Percentiles rank a stretch among this genome's conserved stretches.
Evolutionary conservation across 1,140 invertebrate species (phyloP).

Genomic region (Chlorops oryzae): DNA sequence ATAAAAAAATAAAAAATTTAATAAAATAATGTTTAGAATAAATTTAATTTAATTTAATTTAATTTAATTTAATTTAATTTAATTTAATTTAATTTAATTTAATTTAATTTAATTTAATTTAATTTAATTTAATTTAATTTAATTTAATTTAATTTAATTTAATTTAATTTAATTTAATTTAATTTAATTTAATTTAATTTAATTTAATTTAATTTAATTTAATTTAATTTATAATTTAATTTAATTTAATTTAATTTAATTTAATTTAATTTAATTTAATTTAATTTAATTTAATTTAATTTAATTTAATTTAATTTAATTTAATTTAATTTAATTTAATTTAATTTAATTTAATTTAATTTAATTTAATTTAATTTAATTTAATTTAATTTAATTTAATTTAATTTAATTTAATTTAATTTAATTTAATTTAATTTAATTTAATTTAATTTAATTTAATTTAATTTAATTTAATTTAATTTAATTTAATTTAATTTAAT

Average conservation of each 20-base stretch:
- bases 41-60: neutral
- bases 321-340: neutral
- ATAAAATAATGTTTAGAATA: too few species aligned
- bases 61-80: neutral
- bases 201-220: neutral
- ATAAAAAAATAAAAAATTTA: too few species aligned
- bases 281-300: neutral
- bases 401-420: neutral
- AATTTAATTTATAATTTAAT: too few species aligned
- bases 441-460: neutral
- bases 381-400: neutral
- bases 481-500: neutral
- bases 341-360: neutral
- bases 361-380: neutral
- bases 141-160: neutral
- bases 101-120: neutral
- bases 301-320: neutral
- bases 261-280: neutral
- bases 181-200: neutral
- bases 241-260: neutral
- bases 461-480: neutral
- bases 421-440: neutral
- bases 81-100: neutral
- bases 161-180: neutral
- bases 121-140: neutral